phyloP scores from a whole-genome alignment of 2,797 vertebrate genomes.

The Argya squamiceps region DNA sequence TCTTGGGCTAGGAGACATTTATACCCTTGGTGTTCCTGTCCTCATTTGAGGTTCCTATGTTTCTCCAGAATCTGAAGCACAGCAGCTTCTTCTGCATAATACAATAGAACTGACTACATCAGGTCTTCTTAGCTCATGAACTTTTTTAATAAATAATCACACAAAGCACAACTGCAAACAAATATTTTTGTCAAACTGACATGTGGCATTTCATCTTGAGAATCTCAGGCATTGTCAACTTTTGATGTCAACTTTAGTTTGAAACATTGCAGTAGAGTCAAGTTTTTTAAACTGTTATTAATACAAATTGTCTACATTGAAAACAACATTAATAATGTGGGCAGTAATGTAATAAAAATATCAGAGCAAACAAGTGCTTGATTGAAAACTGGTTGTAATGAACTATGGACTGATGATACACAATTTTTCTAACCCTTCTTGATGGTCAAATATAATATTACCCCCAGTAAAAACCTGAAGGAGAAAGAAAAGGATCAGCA shows the following conservation, averaged over 20 bases:
- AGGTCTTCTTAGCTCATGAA: neutral
- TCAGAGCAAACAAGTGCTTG: neutral
- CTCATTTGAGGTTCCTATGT: neutral
- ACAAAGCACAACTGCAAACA: neutral
- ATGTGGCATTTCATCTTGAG: neutral
- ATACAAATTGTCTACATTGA: neutral
- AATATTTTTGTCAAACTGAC: neutral
- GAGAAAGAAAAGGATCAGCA: neutral
- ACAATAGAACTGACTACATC: neutral
- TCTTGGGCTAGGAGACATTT: neutral
- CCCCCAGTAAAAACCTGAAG: neutral
- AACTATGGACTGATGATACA: neutral
- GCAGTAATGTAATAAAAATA: neutral
- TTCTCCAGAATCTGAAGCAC: neutral
- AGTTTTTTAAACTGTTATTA: neutral
- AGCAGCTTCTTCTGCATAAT: neutral
- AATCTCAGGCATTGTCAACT: neutral
- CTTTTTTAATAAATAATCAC: neutral
- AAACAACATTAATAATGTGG: neutral
- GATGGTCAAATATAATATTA: neutral
- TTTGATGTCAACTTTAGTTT: neutral
- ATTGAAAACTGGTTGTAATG: neutral
- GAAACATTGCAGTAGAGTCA: neutral
- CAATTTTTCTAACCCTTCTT: neutral
- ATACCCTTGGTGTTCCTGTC: neutral